Conservation (phyloP, 2,888 invertebrate species). For the Diloba caeruleocephala region DNA sequence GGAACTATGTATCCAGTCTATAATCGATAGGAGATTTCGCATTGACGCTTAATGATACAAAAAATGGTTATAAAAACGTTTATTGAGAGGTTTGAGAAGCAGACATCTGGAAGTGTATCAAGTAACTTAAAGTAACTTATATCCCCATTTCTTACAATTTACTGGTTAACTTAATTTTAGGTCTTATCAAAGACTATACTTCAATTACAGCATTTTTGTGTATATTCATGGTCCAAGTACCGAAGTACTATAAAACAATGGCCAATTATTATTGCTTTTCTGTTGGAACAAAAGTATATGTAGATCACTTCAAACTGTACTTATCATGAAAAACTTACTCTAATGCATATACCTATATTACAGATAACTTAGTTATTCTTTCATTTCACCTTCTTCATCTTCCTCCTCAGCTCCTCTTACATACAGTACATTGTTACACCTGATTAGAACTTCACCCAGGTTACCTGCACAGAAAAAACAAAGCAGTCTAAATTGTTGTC, state of each 20-base stretch:
- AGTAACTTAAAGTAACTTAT: neutral
- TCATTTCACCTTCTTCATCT: conserved; percentile 99
- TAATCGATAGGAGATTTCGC: neutral
- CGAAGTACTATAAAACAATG: no score
- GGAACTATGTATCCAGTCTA: no score
- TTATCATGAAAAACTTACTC: conserved; percentile 28
- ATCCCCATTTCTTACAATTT: neutral
- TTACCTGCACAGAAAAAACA: conserved; percentile 88
- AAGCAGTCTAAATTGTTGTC: neutral
- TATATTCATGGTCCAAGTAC: no score
- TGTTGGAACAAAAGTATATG: no score
- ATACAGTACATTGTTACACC: conserved; percentile 99
- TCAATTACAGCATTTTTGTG: neutral
- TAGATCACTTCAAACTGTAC: no score
- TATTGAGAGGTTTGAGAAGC: conserved; percentile 9
- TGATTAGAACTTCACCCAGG: conserved; percentile 98
- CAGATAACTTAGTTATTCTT: conserved; percentile 88
- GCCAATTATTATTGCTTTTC: no score
- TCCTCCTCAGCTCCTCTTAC: conserved; percentile 98
- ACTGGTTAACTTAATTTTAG: no score
- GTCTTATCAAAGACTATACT: neutral
- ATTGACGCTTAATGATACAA: neutral
- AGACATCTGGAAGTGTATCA: conserved; percentile 12
- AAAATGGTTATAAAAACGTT: neutral
- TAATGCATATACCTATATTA: conserved; percentile 31